Conservation (phyloP, 35 echinoderm and acorn worm genomes). For the Stichopus chloronotus region DNA sequence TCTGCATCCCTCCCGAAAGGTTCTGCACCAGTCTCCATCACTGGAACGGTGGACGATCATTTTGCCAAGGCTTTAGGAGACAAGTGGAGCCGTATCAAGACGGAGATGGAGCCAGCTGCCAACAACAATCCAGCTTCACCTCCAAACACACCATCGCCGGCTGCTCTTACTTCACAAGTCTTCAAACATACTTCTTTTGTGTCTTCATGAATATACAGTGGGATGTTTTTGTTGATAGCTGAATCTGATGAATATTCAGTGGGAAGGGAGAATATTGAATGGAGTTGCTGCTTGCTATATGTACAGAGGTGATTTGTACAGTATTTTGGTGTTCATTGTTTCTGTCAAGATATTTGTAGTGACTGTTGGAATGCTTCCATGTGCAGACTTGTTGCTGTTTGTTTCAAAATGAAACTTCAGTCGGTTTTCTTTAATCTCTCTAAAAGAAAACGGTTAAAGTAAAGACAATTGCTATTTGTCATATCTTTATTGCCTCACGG, state of each 20-base stretch:
- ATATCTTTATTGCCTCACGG: too few species aligned
- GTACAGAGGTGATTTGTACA: background rate
- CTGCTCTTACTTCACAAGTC: conserved; percentile 54
- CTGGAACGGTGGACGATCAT: conserved; percentile 96
- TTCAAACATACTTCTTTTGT: conserved; percentile 62
- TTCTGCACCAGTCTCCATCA: conserved; percentile 61
- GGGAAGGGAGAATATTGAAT: background rate
- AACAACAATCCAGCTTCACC: conserved; percentile 59
- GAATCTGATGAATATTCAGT: background rate
- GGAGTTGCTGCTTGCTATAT: background rate
- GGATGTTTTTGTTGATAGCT: background rate
- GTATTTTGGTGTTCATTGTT: too few species aligned
- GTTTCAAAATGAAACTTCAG: background rate
- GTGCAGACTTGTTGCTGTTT: background rate
- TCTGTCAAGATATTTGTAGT: too few species aligned
- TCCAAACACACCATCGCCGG: conserved; percentile 45
- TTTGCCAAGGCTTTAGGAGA: conserved; percentile 97
- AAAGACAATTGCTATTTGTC: too few species aligned
- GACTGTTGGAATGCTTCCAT: too few species aligned
- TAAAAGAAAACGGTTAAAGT: too few species aligned
- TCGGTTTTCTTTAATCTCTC: too few species aligned
- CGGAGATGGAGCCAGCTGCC: conserved; percentile 47
- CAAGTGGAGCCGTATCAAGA: conserved; percentile 91
- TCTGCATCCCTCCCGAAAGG: conserved; percentile 24
- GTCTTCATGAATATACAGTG: conserved; percentile 32